These are phyloP conservation scores for Parauchenoglanis punctatus DNA, from an alignment of 2,797 vertebrate genomes.

Conservation along the genomic window DNA sequence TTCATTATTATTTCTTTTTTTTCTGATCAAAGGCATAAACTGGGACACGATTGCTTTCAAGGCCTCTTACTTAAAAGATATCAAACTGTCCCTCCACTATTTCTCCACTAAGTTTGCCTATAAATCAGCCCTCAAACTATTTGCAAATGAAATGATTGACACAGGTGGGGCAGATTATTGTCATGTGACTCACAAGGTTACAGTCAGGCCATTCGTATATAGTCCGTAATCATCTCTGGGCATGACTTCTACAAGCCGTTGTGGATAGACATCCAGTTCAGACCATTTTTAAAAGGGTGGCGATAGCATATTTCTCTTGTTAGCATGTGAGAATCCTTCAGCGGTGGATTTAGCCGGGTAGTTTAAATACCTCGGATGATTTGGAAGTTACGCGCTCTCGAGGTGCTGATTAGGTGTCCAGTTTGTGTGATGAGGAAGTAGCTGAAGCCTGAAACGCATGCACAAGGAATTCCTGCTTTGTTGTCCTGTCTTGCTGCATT, in stretches of 20 bases:
- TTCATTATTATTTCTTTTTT: too few species aligned
- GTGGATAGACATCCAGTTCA: neutral
- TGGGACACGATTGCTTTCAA: neutral
- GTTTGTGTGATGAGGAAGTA: slow-evolving; percentile 72
- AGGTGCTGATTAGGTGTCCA: slow-evolving; percentile 62
- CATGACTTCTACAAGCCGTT: neutral
- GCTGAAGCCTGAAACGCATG: slow-evolving; percentile 60
- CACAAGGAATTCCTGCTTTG: slow-evolving; percentile 75
- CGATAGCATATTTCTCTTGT: neutral
- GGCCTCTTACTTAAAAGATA: neutral
- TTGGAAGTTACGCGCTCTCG: slow-evolving; percentile 23
- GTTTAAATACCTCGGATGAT: slow-evolving; percentile 6
- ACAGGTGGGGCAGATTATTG: slow-evolving; percentile 21
- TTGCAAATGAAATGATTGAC: slow-evolving; percentile 29
- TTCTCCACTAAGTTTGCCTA: neutral
- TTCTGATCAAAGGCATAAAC: neutral
- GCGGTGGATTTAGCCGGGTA: neutral
- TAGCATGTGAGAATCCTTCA: neutral
- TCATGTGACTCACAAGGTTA: slow-evolving; percentile 39
- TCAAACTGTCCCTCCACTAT: neutral
- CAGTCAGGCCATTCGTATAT: slow-evolving; percentile 18
- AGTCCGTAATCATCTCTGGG: neutral
- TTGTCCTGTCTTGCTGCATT: slow-evolving; percentile 77
- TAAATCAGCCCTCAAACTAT: slow-evolving; percentile 12
- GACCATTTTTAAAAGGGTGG: neutral